A percentile compares a stretch with the other conserved stretches of the same genome.
These are phyloP conservation scores for Drosophila pseudotakahashii DNA, from an alignment of 2,888 invertebrate species.

Conservation along the genomic window DNA sequence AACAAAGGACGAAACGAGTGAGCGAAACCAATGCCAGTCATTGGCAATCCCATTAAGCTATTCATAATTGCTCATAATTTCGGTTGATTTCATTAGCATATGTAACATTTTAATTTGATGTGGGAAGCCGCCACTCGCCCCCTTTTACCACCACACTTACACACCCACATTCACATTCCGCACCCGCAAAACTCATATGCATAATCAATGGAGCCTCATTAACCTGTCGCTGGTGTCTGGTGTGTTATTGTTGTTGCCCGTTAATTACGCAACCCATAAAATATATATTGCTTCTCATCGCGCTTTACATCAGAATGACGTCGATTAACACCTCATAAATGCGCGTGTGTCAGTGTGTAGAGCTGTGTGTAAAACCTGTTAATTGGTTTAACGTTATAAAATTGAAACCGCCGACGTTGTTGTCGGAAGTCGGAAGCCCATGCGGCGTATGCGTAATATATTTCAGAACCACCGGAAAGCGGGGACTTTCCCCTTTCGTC, in stretches of 20 bases:
- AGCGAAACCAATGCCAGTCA: constrained; percentile 39
- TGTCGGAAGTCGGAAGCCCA: constrained; percentile 51
- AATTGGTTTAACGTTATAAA: constrained; percentile 77
- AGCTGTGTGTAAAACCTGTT: constrained; percentile 55
- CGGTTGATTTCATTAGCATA: constrained; percentile 77
- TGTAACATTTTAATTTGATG: constrained; percentile 75
- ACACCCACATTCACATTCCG: constrained; percentile 6
- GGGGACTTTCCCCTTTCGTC: not conserved
- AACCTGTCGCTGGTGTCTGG: constrained; percentile 59
- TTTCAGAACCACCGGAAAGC: constrained; percentile 13
- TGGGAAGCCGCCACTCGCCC: constrained; percentile 52
- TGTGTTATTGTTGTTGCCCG: constrained; percentile 57
- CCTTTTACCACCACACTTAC: not conserved
- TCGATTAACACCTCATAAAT: constrained; percentile 70
- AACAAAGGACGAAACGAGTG: constrained; percentile 2
- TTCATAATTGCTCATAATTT: constrained; percentile 78
- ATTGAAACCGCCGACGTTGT: constrained; percentile 61
- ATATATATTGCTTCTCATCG: constrained; percentile 72
- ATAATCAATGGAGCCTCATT: constrained; percentile 79
- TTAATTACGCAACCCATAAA: constrained; percentile 74
- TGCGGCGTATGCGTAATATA: constrained; percentile 61
- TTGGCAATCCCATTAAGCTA: constrained; percentile 66
- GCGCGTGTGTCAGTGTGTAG: not conserved
- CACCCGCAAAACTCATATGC: constrained; percentile 59
- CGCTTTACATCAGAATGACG: constrained; percentile 73